Percentiles rank a stretch among this genome's conserved stretches.
Evolutionary conservation across 2,797 vertebrate genomes (phyloP).

Genomic region (Vipera ursinii): DNA sequence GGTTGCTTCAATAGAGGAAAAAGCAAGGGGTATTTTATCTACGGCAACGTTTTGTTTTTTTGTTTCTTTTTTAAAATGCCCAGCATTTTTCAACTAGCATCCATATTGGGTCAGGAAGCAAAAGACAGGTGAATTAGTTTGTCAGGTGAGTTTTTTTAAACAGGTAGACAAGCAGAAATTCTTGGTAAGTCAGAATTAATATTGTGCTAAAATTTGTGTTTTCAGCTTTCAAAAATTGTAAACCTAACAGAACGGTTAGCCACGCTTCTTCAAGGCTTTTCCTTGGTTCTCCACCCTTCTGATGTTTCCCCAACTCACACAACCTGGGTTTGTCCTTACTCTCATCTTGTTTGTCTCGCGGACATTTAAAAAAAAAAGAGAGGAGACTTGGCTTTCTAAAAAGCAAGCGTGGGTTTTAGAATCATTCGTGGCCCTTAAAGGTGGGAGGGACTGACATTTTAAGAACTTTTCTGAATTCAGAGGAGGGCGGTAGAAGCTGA

Average conservation of each 20-base stretch:
- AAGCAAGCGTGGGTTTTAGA: not conserved
- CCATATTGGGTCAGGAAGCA: not conserved
- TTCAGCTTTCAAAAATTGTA: not conserved
- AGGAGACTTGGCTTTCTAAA: not conserved
- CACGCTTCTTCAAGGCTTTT: conserved; percentile 24
- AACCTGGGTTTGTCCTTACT: conserved; percentile 10
- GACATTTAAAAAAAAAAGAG: not conserved
- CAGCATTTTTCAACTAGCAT: not conserved
- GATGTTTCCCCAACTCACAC: not conserved
- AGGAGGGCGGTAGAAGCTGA: not conserved
- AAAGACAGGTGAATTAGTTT: not conserved
- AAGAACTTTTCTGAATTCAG: not conserved
- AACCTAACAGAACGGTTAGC: not conserved
- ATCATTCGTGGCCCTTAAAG: not conserved
- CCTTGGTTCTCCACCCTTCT: not conserved
- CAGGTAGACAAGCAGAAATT: not conserved
- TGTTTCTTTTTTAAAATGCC: not conserved
- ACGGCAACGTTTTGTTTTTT: not conserved
- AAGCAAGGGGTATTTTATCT: not conserved
- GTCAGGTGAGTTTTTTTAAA: not conserved
- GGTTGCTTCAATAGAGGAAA: not conserved
- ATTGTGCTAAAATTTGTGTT: not conserved
- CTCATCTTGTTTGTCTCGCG: not conserved
- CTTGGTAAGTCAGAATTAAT: not conserved
- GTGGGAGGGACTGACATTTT: not conserved